Evolutionary conservation across 2,113 vertebrate genomes (phyloP).

Genomic region (Xiphias gladius): DNA sequence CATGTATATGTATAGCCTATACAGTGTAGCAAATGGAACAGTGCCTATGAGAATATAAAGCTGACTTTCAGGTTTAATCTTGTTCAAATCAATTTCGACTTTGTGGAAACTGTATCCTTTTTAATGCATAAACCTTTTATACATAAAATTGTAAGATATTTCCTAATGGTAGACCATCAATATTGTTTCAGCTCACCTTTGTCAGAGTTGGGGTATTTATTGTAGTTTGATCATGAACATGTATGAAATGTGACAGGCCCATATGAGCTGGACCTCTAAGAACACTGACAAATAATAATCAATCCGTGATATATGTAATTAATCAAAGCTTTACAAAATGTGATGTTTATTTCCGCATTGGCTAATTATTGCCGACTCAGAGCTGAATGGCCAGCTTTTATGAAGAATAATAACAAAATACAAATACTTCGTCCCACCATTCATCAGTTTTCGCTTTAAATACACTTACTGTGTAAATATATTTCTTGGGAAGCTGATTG

Average conservation of each 20-base stretch:
- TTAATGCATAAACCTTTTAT: too few species aligned
- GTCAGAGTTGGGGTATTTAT: background rate
- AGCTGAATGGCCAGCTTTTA: background rate
- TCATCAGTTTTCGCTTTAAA: background rate
- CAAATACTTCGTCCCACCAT: background rate
- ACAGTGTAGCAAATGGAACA: background rate
- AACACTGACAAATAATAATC: background rate
- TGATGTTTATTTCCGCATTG: background rate
- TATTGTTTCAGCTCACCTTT: background rate
- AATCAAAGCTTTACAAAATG: background rate
- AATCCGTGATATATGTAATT: too few species aligned
- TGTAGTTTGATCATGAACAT: background rate
- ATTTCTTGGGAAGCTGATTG: slow-evolving; percentile 38
- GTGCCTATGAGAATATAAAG: background rate
- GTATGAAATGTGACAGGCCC: background rate
- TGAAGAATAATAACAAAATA: background rate
- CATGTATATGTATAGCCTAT: background rate
- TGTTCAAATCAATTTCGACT: slow-evolving; percentile 31
- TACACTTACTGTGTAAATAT: background rate
- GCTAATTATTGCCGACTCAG: background rate
- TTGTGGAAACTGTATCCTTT: background rate
- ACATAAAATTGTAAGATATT: background rate
- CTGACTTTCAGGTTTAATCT: background rate
- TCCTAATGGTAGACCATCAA: background rate
- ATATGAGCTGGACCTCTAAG: background rate